These are phyloP conservation scores for Pissodes strobi DNA, from an alignment of 1,140 invertebrate species.

Conservation along the genomic window DNA sequence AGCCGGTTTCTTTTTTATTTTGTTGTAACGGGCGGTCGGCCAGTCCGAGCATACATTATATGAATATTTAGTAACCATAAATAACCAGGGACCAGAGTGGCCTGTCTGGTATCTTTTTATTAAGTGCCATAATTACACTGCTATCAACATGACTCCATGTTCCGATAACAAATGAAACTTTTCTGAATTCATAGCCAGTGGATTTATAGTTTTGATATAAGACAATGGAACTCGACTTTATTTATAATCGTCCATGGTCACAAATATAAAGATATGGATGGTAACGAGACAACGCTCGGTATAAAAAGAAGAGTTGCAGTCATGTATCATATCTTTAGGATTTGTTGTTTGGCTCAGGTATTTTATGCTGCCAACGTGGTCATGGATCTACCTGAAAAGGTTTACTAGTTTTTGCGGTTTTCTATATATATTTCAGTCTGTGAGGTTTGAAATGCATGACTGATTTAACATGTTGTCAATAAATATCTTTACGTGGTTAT, in stretches of 20 bases:
- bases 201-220: slow-evolving; percentile 36
- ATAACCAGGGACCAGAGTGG: slow-evolving; percentile 42
- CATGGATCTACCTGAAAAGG: too few relatives aligned
- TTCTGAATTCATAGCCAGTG: slow-evolving; percentile 18
- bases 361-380: too few relatives aligned
- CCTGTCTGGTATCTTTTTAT: slow-evolving; percentile 46
- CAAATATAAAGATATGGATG: slow-evolving; percentile 14
- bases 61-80: slow-evolving; percentile 50
- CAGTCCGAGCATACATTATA: slow-evolving; percentile 10
- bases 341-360: too few relatives aligned
- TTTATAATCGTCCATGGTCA: slow-evolving; percentile 24
- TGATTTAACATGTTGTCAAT: too few relatives aligned
- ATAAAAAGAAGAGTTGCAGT: neutral
- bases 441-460: too few relatives aligned
- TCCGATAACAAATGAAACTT: slow-evolving; percentile 34
- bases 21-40: neutral
- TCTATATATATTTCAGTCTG: too few relatives aligned
- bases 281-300: neutral
- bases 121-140: slow-evolving; percentile 50
- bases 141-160: slow-evolving; percentile 44
- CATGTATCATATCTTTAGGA: too few relatives aligned
- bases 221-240: slow-evolving; percentile 26
- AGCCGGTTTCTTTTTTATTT: slow-evolving; percentile 8
- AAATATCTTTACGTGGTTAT: too few relatives aligned
- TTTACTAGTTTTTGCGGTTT: too few relatives aligned